Base-by-base conservation (phyloP, 2,888 invertebrate genomes). In the Watsonalla cultraria region DNA sequence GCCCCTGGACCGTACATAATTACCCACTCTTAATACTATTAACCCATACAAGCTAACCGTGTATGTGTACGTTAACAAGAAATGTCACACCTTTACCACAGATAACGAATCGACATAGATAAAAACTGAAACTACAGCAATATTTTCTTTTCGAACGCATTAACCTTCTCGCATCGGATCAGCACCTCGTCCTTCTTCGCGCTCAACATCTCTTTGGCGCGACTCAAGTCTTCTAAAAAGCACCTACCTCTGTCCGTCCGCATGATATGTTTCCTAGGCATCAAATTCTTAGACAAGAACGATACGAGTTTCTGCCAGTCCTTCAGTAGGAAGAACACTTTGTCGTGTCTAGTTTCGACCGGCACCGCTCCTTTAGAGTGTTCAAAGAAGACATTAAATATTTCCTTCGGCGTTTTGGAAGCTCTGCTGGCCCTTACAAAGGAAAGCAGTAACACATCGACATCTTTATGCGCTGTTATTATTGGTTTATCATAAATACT, bases 231-330 rank as follows among this genome's bases (percentile, higher is more conserved):
- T 6, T 89, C 89, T 39, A 88, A 62, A 51, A 90, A 86, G 58
- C 76, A 78, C 62, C 78, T 77, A 0, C 90, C 90, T 35, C 78
- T 84, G 59, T 88, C 88, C 7, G 89, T 82, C 2, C 85, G 70
- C 77, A 80, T 77, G 0, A 90, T 80, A 56, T 84, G 84, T 53
- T 74, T 74, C 56, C 83, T 85, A 2, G 90, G 86, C 13, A 86
- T 59, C 63, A 90, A 58, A 63, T 89, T 82, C 66, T 83, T 86
- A 0, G 89, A 89, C 42, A 90, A 55, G 67, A 81, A 78, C 8
- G 87, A 77, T 56, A 90, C 83, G 4, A 90, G 65, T 47, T 86
- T 87, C 59, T 89, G 82, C 86, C 86, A 90, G 56, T 90, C 89
- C 46, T 80, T 84, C 0, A 90, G 64, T 0, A 90, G 58, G 60